Conservation (phyloP, 2,797 vertebrate genomes). For the Acrocephalus scirpaceus region DNA sequence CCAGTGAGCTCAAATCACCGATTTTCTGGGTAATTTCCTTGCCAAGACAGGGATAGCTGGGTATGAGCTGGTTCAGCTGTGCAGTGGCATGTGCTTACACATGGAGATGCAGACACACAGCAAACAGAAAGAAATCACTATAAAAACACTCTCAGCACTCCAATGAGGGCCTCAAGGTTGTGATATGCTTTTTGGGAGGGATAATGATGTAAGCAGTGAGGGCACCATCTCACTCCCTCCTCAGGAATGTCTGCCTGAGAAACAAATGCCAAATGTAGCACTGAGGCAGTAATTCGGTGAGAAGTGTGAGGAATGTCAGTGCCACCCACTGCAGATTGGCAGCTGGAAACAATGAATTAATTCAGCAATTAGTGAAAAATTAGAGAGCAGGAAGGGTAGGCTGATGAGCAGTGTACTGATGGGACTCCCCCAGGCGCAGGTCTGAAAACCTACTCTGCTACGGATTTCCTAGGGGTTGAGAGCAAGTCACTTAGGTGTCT, state of each 20-base stretch:
- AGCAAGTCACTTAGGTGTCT: neutral
- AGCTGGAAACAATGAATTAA: neutral
- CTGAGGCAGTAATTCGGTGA: neutral
- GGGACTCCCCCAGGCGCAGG: neutral
- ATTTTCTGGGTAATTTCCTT: neutral
- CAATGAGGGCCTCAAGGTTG: neutral
- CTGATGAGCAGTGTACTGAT: neutral
- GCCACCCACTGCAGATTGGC: neutral
- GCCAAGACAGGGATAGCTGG: neutral
- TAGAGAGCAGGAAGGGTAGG: neutral
- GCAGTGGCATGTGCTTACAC: neutral
- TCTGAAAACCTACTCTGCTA: neutral
- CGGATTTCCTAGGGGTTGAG: neutral
- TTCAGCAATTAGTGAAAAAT: constrained; percentile 8
- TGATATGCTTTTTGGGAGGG: neutral
- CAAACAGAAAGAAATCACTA: neutral
- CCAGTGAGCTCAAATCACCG: neutral
- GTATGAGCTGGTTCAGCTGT: neutral
- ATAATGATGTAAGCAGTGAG: neutral
- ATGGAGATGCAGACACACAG: neutral
- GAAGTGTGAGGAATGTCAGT: neutral
- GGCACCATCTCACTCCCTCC: neutral
- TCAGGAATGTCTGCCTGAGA: constrained; percentile 2
- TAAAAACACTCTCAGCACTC: neutral
- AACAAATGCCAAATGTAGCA: neutral